Conservation (phyloP, 2,797 vertebrate genomes). For the Typhlichthys subterraneus region DNA sequence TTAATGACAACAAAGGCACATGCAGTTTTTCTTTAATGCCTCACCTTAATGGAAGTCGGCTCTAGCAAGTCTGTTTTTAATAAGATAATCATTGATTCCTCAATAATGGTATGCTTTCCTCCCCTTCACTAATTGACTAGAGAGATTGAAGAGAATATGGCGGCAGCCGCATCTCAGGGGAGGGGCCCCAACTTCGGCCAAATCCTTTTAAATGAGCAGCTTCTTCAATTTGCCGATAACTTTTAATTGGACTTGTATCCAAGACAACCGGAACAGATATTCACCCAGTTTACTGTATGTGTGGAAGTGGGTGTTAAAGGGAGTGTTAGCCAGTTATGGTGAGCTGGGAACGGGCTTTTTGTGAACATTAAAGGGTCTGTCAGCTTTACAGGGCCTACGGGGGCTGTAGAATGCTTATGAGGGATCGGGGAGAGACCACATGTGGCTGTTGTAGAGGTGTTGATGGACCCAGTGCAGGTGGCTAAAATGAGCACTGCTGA, state of each 20-base stretch:
- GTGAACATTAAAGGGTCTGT: conserved; percentile 20
- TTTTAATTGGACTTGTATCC: conserved; percentile 67
- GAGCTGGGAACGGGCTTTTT: conserved; percentile 11
- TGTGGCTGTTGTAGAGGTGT: neutral
- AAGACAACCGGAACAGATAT: conserved; percentile 47
- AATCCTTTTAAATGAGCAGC: conserved; percentile 65
- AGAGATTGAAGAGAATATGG: conserved; percentile 68
- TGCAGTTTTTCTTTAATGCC: conserved; percentile 38
- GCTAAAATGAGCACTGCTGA: conserved; percentile 13
- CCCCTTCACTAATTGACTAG: conserved; percentile 63
- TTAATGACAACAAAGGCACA: conserved; percentile 43
- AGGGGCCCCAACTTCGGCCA: conserved; percentile 47
- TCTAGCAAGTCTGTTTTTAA: conserved; percentile 53
- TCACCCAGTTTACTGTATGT: conserved; percentile 23
- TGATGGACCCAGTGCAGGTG: conserved; percentile 15
- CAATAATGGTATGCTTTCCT: conserved; percentile 61
- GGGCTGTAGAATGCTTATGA: conserved; percentile 17
- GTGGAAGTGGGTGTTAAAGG: conserved; percentile 22
- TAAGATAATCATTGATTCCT: conserved; percentile 69
- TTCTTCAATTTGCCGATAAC: conserved; percentile 48
- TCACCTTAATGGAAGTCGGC: conserved; percentile 53
- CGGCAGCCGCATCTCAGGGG: conserved; percentile 54
- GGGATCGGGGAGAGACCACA: conserved; percentile 9
- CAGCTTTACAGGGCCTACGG: conserved; percentile 19
- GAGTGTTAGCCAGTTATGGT: conserved; percentile 27